Base-by-base conservation (phyloP, 2,113 vertebrate genomes). In the Festucalex cinctus region DNA sequence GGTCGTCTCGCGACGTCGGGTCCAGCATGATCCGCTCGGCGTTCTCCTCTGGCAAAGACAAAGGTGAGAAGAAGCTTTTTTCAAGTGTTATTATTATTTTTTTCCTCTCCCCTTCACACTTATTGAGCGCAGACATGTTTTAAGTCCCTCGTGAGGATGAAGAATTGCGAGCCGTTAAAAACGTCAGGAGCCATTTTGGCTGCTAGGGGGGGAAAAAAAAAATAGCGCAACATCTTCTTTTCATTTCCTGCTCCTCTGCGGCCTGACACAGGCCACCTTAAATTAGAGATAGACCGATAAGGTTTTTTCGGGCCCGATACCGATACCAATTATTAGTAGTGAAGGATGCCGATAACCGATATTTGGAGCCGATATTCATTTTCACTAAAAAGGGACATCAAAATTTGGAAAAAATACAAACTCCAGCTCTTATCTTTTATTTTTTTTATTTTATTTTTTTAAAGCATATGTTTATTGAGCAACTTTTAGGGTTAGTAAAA, bases 1-100 rank as follows among this genome's bases (percentile, higher is more conserved):
- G 90, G 66, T 95, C 93, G 3, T 97, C 96, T 81, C 93, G 92
- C 1, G 96, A 98, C 28, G 88, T 93, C 9, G 96, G 96, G 78
- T 98, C 95, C 3, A 99, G 91, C 94, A 99, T 98, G 0, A 88
- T 94, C 61, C 95, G 94, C 13, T 99, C 96, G 28, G 97, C 95
- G 17, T 98, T 98, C 83, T 99, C 97, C 85, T 98, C 97, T 99
- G 91, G 57, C 73, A 51, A 65, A 59, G 60, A 80, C 16, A 53
- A 57, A 1, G 12, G 13, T 17, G n/a, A 56, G 8, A 59, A 20
- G 8, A 20, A n/a, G 20, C 16, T 17, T 36, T 62, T n/a, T 49
- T 54, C 14, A 12, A 13, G 46, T 57, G n/a, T 62, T 51, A 49
- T 3, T n/a, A n/a, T n/a, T n/a, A n/a, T n/a, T n/a, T n/a, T n/a